Evolutionary conservation across 2,888 invertebrate species (phyloP).

Genomic region (Bimastos eiseni): DNA sequence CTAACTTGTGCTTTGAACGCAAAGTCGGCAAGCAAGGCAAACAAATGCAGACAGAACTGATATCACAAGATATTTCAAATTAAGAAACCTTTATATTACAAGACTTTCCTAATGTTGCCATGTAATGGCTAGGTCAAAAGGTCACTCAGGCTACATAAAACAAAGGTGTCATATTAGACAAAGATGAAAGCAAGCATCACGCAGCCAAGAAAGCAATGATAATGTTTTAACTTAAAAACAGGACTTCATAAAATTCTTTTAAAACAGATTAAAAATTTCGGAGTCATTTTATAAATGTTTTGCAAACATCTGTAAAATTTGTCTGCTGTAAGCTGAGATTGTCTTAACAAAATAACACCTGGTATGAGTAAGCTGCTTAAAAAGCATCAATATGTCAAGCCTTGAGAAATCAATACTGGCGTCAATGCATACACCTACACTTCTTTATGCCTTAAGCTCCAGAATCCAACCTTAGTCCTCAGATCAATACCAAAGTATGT

Average conservation of each 20-base stretch:
- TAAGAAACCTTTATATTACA: background rate
- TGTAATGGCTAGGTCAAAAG: background rate
- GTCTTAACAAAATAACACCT: background rate
- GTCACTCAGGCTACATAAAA: background rate
- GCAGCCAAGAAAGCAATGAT: background rate
- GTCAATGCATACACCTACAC: background rate
- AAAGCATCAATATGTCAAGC: slow-evolving; percentile 9
- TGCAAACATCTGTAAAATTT: no score
- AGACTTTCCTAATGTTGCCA: background rate
- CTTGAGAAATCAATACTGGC: background rate
- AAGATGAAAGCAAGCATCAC: background rate
- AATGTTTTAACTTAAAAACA: background rate
- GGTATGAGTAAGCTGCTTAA: background rate
- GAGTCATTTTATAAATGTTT: no score
- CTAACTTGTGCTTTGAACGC: background rate
- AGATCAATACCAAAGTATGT: no score
- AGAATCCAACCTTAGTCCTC: no score
- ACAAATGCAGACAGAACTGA: background rate
- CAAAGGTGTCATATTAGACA: background rate
- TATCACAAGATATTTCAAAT: background rate
- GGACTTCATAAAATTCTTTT: background rate
- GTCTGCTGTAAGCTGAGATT: no score
- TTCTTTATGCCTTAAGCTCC: no score
- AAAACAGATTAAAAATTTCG: no score
- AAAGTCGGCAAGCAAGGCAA: background rate